Conservation (phyloP, 2,888 invertebrate genomes). For the Drosophila aldrichi region DNA sequence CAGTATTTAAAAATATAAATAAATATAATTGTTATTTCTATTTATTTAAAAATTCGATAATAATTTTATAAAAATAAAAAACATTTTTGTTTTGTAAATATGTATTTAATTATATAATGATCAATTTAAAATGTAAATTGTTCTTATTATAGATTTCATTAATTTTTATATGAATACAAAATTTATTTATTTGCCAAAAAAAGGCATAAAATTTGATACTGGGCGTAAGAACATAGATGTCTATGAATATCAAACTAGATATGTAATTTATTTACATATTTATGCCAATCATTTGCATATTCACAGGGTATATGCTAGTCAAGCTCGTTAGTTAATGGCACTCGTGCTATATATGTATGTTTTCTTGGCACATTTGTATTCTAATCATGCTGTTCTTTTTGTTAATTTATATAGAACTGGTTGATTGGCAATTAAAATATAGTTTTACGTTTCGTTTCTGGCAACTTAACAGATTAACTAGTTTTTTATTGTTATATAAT, state of each 20-base stretch:
- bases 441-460: not conserved
- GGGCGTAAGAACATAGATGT: no score
- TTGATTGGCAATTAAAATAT: not conserved
- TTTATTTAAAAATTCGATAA: no score
- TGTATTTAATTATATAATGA: no score
- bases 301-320: not conserved
- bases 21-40: no score
- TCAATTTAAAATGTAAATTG: no score
- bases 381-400: constrained; percentile 1
- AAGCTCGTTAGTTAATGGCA: not conserved
- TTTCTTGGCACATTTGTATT: constrained; percentile 5
- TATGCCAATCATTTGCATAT: not conserved
- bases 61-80: no score
- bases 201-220: no score
- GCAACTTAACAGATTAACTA: not conserved
- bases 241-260: not conserved
- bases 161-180: no score
- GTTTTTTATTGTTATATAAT: not conserved
- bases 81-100: no score
- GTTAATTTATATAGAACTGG: constrained; percentile 2
- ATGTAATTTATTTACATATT: not conserved
- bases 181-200: no score
- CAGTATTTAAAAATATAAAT: no score
- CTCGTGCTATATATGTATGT: not conserved
- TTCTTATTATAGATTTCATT: no score